Conservation (phyloP, 2,797 vertebrate species). For the Coreius guichenoti region DNA sequence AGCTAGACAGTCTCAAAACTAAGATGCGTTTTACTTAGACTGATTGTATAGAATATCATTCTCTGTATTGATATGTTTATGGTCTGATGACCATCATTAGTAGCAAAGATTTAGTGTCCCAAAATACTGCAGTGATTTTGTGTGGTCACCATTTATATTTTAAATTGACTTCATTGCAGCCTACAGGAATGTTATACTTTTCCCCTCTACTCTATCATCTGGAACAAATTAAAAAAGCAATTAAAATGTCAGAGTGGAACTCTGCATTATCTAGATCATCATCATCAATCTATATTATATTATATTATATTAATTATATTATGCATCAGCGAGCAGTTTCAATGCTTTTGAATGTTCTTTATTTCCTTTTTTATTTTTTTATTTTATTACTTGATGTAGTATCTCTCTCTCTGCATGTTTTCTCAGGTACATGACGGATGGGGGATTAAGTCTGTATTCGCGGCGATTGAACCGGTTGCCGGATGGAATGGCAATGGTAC, state of each 20-base stretch:
- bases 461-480: slow-evolving; percentile 91
- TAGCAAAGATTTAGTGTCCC: not conserved
- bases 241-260: not conserved
- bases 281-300: not conserved
- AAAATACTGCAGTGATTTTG: not conserved
- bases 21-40: not conserved
- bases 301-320: not conserved
- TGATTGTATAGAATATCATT: not conserved
- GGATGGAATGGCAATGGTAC: slow-evolving; percentile 89
- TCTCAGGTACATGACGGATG: slow-evolving; percentile 94
- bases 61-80: not conserved
- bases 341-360: not conserved
- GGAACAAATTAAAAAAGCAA: not conserved
- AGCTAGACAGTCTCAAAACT: too few relatives aligned
- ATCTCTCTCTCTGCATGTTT: not conserved
- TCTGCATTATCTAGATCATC: not conserved
- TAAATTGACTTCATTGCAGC: not conserved
- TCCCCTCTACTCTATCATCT: not conserved
- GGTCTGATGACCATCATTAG: not conserved
- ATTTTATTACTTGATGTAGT: not conserved
- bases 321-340: not conserved
- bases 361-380: not conserved
- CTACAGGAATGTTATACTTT: not conserved
- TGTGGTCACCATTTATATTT: not conserved
- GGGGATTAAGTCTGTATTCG: slow-evolving; percentile 92